These are phyloP conservation scores for Ciona savignyi DNA, from an alignment of 23 tunicate genomes.

Conservation along the genomic window DNA sequence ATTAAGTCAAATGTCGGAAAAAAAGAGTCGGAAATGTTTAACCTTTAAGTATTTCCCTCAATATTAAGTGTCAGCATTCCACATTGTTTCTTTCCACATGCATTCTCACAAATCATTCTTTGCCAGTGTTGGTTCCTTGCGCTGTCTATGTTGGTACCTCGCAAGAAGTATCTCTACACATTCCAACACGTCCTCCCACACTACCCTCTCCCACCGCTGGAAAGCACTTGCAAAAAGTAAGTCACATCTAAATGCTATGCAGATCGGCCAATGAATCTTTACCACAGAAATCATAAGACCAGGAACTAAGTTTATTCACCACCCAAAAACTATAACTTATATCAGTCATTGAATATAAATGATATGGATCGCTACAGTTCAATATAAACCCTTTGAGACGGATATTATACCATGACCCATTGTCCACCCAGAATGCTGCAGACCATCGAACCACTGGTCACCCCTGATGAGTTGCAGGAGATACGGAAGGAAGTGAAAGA, in stretches of 20 bases:
- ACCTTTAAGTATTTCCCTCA: background rate
- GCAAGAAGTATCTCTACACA: conserved; percentile 31
- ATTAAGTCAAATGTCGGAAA: background rate
- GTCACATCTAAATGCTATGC: too few relatives aligned
- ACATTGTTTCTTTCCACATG: background rate
- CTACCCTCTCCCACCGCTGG: conserved; percentile 75
- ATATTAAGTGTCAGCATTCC: background rate
- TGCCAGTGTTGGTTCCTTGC: conserved; percentile 56
- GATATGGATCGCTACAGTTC: background rate
- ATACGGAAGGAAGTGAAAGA: conserved; percentile 51
- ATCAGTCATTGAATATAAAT: too few relatives aligned
- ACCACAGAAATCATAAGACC: too few relatives aligned
- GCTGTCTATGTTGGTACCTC: conserved; percentile 45
- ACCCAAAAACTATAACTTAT: too few relatives aligned
- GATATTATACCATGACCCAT: background rate
- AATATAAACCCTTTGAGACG: background rate
- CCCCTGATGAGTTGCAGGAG: conserved; percentile 42
- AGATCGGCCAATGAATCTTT: too few relatives aligned
- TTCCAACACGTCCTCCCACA: conserved; percentile 90
- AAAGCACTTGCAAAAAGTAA: conserved; percentile 74
- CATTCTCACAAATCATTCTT: background rate
- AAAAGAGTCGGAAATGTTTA: too few relatives aligned
- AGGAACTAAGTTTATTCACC: too few relatives aligned
- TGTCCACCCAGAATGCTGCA: conserved; percentile 33
- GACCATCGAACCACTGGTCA: conserved; percentile 63